Conservation (phyloP, 2,888 invertebrate genomes). For the Drosophila mimetica region DNA sequence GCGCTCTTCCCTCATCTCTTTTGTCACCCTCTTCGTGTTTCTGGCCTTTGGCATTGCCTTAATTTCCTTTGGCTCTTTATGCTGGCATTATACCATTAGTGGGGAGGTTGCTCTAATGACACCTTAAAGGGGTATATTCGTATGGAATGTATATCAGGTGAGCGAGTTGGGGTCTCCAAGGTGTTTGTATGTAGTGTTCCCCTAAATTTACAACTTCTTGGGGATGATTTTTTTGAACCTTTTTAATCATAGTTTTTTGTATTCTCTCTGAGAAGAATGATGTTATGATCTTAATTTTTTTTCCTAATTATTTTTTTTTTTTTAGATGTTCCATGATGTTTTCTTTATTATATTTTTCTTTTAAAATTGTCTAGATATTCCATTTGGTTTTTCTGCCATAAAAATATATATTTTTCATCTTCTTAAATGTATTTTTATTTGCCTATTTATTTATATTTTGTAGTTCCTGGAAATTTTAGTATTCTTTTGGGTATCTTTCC, state of each 20-base stretch:
- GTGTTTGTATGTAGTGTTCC: neutral
- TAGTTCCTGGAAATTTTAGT: too few relatives aligned
- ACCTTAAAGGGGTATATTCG: neutral
- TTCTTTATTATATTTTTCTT: neutral
- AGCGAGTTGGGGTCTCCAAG: neutral
- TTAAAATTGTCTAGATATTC: neutral
- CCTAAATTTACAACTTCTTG: neutral
- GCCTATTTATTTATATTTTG: too few relatives aligned
- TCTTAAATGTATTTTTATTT: too few relatives aligned
- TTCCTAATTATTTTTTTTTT: neutral
- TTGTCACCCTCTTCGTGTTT: constrained; percentile 4
- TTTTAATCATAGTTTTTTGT: neutral
- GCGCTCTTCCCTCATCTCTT: constrained; percentile 1
- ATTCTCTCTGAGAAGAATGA: too few relatives aligned
- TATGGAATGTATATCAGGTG: neutral
- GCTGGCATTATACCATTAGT: constrained; percentile 15
- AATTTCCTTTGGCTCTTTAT: constrained; percentile 16
- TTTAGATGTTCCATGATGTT: too few relatives aligned
- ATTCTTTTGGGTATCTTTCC: neutral
- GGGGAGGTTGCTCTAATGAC: constrained; percentile 22
- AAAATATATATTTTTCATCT: too few relatives aligned
- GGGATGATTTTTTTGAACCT: neutral
- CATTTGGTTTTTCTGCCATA: too few relatives aligned
- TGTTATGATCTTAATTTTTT: too few relatives aligned
- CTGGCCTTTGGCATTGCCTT: constrained; percentile 26